Base-by-base conservation (phyloP, 2,113 vertebrate species). In the Melanotaenia duboulayi region DNA sequence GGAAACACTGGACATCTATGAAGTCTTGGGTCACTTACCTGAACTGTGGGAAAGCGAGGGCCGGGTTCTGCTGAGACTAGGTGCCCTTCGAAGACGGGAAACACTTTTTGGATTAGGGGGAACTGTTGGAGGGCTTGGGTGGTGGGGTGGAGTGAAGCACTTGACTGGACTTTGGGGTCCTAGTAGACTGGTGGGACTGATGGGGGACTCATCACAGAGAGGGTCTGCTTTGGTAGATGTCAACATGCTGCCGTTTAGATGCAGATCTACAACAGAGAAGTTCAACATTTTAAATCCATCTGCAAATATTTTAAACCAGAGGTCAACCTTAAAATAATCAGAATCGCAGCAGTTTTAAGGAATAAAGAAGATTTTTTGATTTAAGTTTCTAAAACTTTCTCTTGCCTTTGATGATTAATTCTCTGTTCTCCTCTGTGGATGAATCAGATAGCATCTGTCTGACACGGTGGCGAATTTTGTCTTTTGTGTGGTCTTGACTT, bases 21-120 rank as follows among this genome's bases (percentile, higher is more conserved):
- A 68, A 59, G 7, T 20, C 22, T 32, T 40, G 16, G 12, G 4
- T 24, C 11, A 78, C 91, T 71, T 13, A 95, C 94, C 94, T 82
- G 93, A 92, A 87, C 90, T 91, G 70, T 93, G 89, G 50, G 90
- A 91, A 19, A 85, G 59, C 0, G 89, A 83, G 1, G 89, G 89
- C 11, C 70, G 81, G 1, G 89, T 83, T 54, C 91, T 92, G 86
- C 83, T 96, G 68, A 96, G 86, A 88, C 92, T 95, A 2, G 92
- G 84, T 0, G 93, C 86, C 82, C 90, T 93, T 74, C 93, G 94
- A 4, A 96, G 51, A 1, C 91, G 83, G 11, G 89, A 78, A 13
- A 37, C 16, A 23, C 87, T 88, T 76, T 85, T 92, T 23, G 88
- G 67, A 62, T 87, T 90, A 13, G 90, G 90, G 23, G 91, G 86